phyloP scores from a whole-genome alignment of 2,797 vertebrate genomes.

The Peromyscus attwateri region DNA sequence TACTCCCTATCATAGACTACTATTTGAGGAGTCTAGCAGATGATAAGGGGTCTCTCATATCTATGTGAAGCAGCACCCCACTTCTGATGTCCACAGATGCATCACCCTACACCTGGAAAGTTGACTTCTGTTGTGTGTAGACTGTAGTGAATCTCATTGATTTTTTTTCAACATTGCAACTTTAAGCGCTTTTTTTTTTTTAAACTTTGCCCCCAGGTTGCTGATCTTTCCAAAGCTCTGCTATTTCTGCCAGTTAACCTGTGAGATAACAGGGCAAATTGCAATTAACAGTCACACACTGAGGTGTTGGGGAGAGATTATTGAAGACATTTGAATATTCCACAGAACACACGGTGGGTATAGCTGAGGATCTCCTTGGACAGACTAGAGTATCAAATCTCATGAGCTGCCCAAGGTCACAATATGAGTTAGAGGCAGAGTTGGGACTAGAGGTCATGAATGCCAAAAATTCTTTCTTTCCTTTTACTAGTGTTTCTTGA shows the following conservation, averaged over 20 bases:
- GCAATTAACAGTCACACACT: conserved; percentile 27
- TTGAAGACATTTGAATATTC: background rate
- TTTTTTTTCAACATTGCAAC: conserved; percentile 47
- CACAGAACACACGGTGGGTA: background rate
- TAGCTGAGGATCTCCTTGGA: background rate
- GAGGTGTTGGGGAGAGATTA: background rate
- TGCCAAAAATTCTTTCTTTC: background rate
- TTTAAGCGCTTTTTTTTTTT: background rate
- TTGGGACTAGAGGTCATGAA: background rate
- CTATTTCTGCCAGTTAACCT: background rate
- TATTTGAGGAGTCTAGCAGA: background rate
- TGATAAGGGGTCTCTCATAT: background rate
- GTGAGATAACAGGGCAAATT: conserved; percentile 57
- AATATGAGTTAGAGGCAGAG: background rate
- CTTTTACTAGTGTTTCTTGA: conserved; percentile 23
- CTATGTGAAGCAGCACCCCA: background rate
- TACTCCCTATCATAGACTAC: background rate
- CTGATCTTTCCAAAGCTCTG: conserved; percentile 72
- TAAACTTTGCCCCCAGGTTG: conserved; percentile 26
- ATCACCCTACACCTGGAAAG: background rate
- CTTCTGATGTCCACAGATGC: background rate
- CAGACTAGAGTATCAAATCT: background rate
- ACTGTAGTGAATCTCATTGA: conserved; percentile 62
- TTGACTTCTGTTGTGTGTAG: background rate
- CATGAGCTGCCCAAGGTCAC: background rate